Conservation (phyloP, 2,888 invertebrate genomes). For the Labia minor region DNA sequence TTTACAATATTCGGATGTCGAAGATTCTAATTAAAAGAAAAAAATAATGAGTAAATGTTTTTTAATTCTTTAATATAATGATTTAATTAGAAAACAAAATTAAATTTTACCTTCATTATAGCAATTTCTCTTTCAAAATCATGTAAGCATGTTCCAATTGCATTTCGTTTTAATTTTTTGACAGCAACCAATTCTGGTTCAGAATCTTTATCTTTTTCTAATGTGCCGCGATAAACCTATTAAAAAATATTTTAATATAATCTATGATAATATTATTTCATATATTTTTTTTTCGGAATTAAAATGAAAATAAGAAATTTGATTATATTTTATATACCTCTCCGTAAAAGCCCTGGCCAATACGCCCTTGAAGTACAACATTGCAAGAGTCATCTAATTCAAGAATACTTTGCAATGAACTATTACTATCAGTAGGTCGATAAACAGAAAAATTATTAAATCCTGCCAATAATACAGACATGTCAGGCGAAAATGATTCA, state of each 20-base stretch:
- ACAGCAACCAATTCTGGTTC: constrained; percentile 52
- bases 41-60: constrained; percentile 13
- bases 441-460: constrained; percentile 35
- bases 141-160: constrained; percentile 39
- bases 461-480: constrained; percentile 34
- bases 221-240: constrained; percentile 65
- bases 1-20: constrained; percentile 81
- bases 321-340: too few relatives aligned
- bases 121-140: constrained; percentile 77
- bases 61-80: constrained; percentile 8
- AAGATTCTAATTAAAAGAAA: constrained; percentile 46
- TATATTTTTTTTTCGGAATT: background rate
- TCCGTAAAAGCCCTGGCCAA: constrained; percentile 42
- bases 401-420: constrained; percentile 44
- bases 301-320: background rate
- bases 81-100: constrained; percentile 14
- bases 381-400: constrained; percentile 47
- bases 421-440: constrained; percentile 33
- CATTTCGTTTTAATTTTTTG: constrained; percentile 50
- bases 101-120: constrained; percentile 85
- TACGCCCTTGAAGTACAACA: constrained; percentile 48
- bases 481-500: constrained; percentile 34
- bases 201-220: constrained; percentile 44
- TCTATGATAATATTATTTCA: too few relatives aligned
- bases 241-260: constrained; percentile 26